These are phyloP conservation scores for Chaetodon auriga DNA, from an alignment of 2,113 vertebrate genomes.

Conservation along the genomic window DNA sequence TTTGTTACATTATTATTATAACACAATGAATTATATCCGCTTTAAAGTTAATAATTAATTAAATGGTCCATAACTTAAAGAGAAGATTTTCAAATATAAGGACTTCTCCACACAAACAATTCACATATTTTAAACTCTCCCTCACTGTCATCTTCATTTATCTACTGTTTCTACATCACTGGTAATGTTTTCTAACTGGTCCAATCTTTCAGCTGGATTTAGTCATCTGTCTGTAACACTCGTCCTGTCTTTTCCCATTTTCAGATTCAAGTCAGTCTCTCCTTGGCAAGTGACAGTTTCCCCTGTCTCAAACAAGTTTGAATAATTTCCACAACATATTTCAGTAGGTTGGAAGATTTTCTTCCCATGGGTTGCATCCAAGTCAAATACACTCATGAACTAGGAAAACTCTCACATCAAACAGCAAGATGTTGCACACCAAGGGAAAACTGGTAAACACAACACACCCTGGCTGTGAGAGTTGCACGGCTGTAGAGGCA, in stretches of 20 bases:
- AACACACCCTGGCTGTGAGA: conserved; percentile 78
- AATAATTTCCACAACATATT: conserved; percentile 83
- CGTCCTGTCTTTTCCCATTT: conserved; percentile 48
- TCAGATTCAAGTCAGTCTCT: conserved; percentile 49
- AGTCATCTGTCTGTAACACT: conserved; percentile 44
- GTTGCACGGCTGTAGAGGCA: conserved; percentile 35
- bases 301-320: conserved; percentile 73
- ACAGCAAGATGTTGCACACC: conserved; percentile 76
- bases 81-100: background rate
- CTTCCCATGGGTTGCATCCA: conserved; percentile 78
- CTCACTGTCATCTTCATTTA: background rate
- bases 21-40: background rate
- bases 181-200: background rate
- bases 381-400: conserved; percentile 82
- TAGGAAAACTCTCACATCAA: conserved; percentile 80
- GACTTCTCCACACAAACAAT: background rate
- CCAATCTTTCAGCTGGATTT: conserved; percentile 6
- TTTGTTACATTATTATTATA: background rate
- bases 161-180: background rate
- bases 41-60: background rate
- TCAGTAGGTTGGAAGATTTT: conserved; percentile 78
- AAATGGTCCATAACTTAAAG: background rate
- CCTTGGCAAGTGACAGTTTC: conserved; percentile 70
- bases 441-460: conserved; percentile 79
- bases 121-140: too few relatives aligned